Conservation (phyloP, 2,888 invertebrate genomes). For the Gibbula magus region DNA sequence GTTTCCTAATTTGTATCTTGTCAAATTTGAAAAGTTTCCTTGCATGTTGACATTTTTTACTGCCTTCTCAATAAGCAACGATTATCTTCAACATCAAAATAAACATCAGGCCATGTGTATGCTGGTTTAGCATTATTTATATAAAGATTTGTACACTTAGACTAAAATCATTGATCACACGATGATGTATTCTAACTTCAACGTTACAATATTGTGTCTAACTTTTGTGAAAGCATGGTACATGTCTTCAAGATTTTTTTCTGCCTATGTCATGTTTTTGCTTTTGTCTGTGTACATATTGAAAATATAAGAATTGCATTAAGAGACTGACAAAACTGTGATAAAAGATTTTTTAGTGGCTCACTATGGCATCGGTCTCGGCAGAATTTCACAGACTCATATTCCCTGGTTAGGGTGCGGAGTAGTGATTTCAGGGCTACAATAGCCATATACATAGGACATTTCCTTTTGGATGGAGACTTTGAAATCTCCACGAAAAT, state of each 20-base stretch:
- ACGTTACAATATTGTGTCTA: no score
- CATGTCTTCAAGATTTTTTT: background rate
- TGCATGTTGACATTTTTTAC: no score
- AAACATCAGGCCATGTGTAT: no score
- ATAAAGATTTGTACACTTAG: no score
- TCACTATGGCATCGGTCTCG: conserved; percentile 21
- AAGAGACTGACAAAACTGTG: conserved; percentile 21
- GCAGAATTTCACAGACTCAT: conserved; percentile 35
- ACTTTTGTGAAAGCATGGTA: background rate
- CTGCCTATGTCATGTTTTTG: conserved; percentile 15
- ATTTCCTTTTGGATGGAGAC: background rate
- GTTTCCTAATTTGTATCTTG: no score
- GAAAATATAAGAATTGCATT: background rate
- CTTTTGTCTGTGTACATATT: conserved; percentile 19
- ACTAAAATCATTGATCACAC: no score
- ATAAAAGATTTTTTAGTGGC: conserved; percentile 10
- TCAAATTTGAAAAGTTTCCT: no score
- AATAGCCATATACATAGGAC: background rate
- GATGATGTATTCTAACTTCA: no score
- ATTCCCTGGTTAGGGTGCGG: background rate
- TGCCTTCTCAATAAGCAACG: no score
- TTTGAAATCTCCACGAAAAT: background rate
- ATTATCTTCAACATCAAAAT: no score
- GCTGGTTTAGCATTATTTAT: no score
- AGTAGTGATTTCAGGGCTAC: background rate